Percentiles rank a stretch among this genome's conserved stretches.
These are phyloP conservation scores for Leptoclinus maculatus DNA, from an alignment of 2,797 vertebrate genomes.

Conservation along the genomic window DNA sequence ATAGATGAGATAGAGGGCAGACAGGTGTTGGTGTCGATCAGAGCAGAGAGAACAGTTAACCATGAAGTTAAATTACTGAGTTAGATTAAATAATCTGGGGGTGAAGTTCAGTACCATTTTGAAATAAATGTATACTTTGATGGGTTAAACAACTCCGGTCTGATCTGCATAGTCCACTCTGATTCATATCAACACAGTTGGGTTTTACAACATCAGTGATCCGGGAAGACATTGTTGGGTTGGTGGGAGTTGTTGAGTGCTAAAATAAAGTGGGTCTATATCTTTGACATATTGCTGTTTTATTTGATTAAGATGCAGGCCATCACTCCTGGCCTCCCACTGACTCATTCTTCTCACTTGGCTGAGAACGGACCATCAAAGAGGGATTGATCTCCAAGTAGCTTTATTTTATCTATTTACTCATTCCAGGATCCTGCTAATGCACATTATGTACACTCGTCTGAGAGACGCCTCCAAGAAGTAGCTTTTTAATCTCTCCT, in stretches of 20 bases:
- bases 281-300: neutral
- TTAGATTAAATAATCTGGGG: neutral
- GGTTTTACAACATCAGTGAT: neutral
- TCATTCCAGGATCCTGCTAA: conserved; percentile 35
- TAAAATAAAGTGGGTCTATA: neutral
- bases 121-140: neutral
- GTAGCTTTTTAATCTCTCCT: conserved; percentile 61
- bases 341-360: conserved; percentile 25
- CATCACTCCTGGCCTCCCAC: neutral
- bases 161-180: neutral
- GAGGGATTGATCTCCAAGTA: conserved; percentile 27
- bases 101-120: neutral
- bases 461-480: conserved; percentile 37
- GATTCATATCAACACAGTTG: neutral
- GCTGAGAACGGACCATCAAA: conserved; percentile 18
- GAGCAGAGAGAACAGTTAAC: neutral
- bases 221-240: neutral
- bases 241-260: neutral
- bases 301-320: conserved; percentile 20
- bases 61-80: neutral
- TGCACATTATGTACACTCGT: conserved; percentile 38
- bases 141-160: neutral
- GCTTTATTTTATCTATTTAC: conserved; percentile 22
- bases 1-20: neutral
- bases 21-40: neutral